Evolutionary conservation across 2,797 vertebrate species (phyloP).

Genomic region (Schizothorax lantsangensis): DNA sequence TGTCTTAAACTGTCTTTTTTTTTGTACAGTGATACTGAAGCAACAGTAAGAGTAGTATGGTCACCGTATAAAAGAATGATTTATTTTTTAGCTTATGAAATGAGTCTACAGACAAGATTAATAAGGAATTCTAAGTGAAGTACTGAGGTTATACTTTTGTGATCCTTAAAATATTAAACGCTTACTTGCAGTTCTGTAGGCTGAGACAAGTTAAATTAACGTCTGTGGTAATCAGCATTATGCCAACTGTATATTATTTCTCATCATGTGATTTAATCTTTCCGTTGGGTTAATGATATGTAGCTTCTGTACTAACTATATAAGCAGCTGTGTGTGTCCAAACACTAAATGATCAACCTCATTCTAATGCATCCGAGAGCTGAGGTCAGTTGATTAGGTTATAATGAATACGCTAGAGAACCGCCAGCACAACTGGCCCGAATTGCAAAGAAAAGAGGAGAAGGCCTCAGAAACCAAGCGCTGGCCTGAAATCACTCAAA

Average conservation of each 20-base stretch:
- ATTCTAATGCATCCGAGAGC: constrained; percentile 23
- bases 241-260: background rate
- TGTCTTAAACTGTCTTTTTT: background rate
- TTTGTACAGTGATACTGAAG: background rate
- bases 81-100: background rate
- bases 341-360: constrained; percentile 39
- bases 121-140: background rate
- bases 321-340: constrained; percentile 34
- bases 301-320: constrained; percentile 29
- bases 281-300: constrained; percentile 11
- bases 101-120: background rate
- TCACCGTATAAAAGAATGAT: background rate
- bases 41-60: background rate
- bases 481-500: constrained; percentile 60
- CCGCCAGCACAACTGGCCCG: constrained; percentile 8
- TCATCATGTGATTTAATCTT: constrained; percentile 31
- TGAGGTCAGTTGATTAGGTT: constrained; percentile 52
- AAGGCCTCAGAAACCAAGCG: constrained; percentile 46
- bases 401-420: constrained; percentile 48
- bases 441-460: constrained; percentile 30
- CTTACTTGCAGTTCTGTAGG: background rate
- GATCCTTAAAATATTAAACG: background rate
- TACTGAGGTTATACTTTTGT: background rate
- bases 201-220: background rate
- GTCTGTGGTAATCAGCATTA: background rate